Percentiles rank a stretch among this genome's conserved stretches.
These are phyloP conservation scores for Hemichromis elongatus DNA, from an alignment of 2,113 vertebrate species.

Conservation along the genomic window DNA sequence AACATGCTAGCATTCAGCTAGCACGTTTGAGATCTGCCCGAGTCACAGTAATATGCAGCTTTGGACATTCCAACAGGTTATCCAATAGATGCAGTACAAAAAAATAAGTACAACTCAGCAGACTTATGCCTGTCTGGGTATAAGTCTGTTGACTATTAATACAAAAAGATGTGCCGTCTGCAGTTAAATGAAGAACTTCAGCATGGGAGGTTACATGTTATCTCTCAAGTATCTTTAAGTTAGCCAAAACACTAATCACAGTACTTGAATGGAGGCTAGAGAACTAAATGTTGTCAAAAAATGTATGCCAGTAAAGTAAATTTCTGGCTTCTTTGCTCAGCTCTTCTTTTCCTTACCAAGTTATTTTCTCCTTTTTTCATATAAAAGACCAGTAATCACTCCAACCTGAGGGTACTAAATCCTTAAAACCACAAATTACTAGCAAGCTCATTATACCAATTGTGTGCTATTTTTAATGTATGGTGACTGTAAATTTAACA, in stretches of 20 bases:
- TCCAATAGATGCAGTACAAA: background rate
- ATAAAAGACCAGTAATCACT: background rate
- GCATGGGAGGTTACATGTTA: background rate
- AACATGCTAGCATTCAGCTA: background rate
- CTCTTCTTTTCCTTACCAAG: background rate
- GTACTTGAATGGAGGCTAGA: background rate
- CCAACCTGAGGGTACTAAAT: background rate
- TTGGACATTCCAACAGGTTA: background rate
- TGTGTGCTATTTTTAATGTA: conserved; percentile 8
- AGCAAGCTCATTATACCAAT: conserved; percentile 3
- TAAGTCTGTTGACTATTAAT: background rate
- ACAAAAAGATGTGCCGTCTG: background rate
- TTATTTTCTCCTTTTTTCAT: background rate
- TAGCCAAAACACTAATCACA: background rate
- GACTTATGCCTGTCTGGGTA: background rate
- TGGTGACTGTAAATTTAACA: background rate
- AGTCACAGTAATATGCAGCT: background rate
- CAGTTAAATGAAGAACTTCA: background rate
- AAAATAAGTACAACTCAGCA: background rate
- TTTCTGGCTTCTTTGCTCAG: background rate
- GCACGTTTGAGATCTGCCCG: background rate
- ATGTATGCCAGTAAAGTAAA: conserved; percentile 22
- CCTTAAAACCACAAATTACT: conserved; percentile 2
- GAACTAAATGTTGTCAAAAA: background rate
- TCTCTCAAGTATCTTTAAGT: background rate